Conservation (phyloP, 2,888 invertebrate species). For the Amblyjoppa proteus region DNA sequence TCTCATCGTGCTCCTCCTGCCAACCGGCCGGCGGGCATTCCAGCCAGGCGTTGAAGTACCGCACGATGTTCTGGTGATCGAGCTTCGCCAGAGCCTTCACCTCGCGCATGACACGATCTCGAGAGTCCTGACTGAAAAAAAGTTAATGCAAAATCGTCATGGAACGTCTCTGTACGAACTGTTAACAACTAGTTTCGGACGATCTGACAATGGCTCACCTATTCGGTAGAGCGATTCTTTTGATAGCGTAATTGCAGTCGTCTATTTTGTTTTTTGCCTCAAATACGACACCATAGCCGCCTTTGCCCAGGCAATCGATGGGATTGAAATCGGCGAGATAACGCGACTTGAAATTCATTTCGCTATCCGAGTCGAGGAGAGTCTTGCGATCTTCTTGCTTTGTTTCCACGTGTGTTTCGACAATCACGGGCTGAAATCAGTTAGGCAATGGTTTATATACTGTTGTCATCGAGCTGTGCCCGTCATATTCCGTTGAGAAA, state of each 20-base stretch:
- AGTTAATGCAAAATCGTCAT: not conserved
- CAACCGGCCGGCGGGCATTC: slow-evolving; percentile 96
- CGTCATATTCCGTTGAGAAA: not conserved
- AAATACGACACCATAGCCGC: slow-evolving; percentile 99
- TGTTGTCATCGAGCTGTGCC: not conserved
- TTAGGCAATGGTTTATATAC: not conserved
- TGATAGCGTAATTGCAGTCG: slow-evolving; percentile 97
- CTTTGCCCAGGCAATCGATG: slow-evolving; percentile 92
- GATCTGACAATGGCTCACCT: slow-evolving; percentile 84
- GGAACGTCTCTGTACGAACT: not conserved
- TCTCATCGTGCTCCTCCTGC: slow-evolving; percentile 92
- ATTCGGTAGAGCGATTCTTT: slow-evolving; percentile 95
- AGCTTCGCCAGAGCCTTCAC: slow-evolving; percentile 97
- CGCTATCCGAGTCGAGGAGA: slow-evolving; percentile 73
- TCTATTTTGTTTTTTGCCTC: slow-evolving; percentile 97
- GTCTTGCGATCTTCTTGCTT: slow-evolving; percentile 80
- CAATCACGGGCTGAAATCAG: slow-evolving; percentile 78
- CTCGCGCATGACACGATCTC: slow-evolving; percentile 96
- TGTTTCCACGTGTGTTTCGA: slow-evolving; percentile 77
- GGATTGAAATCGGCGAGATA: slow-evolving; percentile 95
- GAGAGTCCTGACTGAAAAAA: slow-evolving; percentile 89
- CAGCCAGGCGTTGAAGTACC: slow-evolving; percentile 98
- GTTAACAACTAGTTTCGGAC: not conserved
- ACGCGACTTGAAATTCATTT: slow-evolving; percentile 85
- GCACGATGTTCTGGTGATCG: slow-evolving; percentile 97